Evolutionary conservation across 2,888 invertebrate species (phyloP), one percentile per base, ranked within the genome.

Genomic region (Microplitis deprimator): DNA sequence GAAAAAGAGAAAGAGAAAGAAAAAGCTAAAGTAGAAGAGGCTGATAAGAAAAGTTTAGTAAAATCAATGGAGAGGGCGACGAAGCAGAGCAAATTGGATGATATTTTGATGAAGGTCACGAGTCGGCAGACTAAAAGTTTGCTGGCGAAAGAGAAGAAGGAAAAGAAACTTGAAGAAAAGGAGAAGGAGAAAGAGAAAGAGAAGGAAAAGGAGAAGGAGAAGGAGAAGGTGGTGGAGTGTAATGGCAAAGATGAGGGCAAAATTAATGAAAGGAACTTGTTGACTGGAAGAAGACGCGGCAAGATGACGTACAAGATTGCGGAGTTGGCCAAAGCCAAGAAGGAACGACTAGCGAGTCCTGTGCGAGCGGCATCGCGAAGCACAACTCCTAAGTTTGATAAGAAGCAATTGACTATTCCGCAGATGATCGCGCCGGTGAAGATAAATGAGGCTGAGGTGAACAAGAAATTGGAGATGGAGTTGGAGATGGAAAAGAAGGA

Each of bases 41-140:
- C 76, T 6, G n/a, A 64, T 50, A 78, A 79, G 13, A 83, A 81
- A 17, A 79, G 81, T 10, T 81, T 68, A 5, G 60, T 69, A 10
- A 69, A 77, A 62, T 62, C 68, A 39, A 50, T 69, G 20, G 13
- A 59, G 38, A 29, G 70, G 0, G 72, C 84, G 1, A 89, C 88
- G 73, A 87, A 87, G 39, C 89, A 89, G 60, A 88, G 86, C 65
- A 90, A 89, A 76, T 81, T 89, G 0, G 89, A 90, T 62, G 89
- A 90, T 8, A 87, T 90, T 77, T 75, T 90, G 59, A 75, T 86
- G 77, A 89, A 89, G 74, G 88, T 89, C 0, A 88, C 88, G n/a
- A 89, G 82, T 68, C 83, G 87, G 6, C 89, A 89, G 73, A 83
- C 86, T 3, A 89, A 89, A 76, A 13, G 81, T 67, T 16, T 39